These are phyloP conservation scores for Myiagra hebetior DNA, from an alignment of 2,113 vertebrate genomes.

Conservation along the genomic window DNA sequence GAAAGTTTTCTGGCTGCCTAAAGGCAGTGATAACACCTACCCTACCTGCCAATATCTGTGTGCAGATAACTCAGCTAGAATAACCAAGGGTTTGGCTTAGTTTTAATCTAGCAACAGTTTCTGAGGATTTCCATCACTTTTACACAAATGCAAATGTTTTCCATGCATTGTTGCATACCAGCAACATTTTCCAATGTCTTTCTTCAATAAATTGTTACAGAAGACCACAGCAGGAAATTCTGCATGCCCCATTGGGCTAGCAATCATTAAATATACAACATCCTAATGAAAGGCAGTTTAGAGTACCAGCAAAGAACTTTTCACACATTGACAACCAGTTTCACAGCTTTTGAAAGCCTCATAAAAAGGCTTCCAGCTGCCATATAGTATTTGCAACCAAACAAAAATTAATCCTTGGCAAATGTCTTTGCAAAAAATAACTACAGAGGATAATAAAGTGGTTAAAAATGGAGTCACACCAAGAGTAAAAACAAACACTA, in stretches of 20 bases:
- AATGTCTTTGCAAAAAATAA: slow-evolving; percentile 48
- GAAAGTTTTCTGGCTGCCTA: not conserved
- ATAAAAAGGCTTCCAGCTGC: slow-evolving; percentile 54
- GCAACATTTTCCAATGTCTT: slow-evolving; percentile 16
- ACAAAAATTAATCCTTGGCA: slow-evolving; percentile 48
- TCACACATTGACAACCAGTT: slow-evolving; percentile 55
- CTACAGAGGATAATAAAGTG: slow-evolving; percentile 21
- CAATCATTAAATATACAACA: slow-evolving; percentile 56
- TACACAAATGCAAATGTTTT: slow-evolving; percentile 43
- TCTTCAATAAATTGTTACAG: slow-evolving; percentile 49
- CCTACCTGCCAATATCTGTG: slow-evolving; percentile 17
- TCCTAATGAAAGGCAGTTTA: slow-evolving; percentile 59
- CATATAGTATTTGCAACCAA: slow-evolving; percentile 46
- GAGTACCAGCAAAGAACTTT: slow-evolving; percentile 37
- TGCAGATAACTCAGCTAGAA: not conserved
- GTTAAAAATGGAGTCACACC: slow-evolving; percentile 14
- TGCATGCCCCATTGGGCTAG: slow-evolving; percentile 60
- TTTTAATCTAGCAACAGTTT: slow-evolving; percentile 34
- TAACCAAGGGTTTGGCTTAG: slow-evolving; percentile 10
- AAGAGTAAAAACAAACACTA: slow-evolving; percentile 19
- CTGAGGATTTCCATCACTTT: slow-evolving; percentile 47
- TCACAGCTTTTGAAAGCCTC: slow-evolving; percentile 38
- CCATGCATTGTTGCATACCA: slow-evolving; percentile 45
- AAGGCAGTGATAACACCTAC: not conserved
- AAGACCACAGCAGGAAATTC: slow-evolving; percentile 56